Evolutionary conservation across 2,113 vertebrate species (phyloP), one percentile per base, ranked within the genome.

Genomic region (Mustela lutreola): DNA sequence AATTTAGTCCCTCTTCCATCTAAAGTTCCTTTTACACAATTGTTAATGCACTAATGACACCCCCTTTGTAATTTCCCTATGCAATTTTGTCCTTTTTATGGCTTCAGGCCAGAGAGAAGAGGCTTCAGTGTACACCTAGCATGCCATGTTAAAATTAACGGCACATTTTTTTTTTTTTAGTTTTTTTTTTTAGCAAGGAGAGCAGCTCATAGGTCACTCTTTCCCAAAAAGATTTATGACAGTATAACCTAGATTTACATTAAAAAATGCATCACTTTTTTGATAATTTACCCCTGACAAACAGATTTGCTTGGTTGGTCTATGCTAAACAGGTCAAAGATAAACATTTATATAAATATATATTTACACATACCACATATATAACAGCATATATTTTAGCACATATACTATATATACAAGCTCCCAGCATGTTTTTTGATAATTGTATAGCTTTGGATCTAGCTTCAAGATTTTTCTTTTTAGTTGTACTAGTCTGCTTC

Each of bases 11-110:
- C 15, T 63, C 45, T 84, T 79, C 31, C 31, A 22, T 48, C 19
- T 88, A 11, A 45, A 19, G 56, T 84, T 89, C n/a, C 21, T 89
- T 84, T 92, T 36, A 36, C 62, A 79, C 71, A 73, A 79, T 84
- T 79, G 58, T 50, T 22, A 79, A 88, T 9, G 7, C 19, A 56
- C 24, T 45, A 73, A 65, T 42, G 45, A 84, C 12, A 75, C 4
- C 31, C 36, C 36, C 19, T 60, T 82, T 53, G 45, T 58, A 63
- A 82, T 95, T 42, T 87, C 10, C 28, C 19, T 79, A 45, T 79
- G 24, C 16, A 58, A 3, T 94, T 84, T 92, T 63, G 50, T 85
- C 82, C n/a, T 79, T 96, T 92, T 53, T 63, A 63, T 96, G 22
- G 67, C 73, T 3, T 84, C 31, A 18, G 26, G 89, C 19, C 15